A percentile compares a stretch with the other conserved stretches of the same genome.
These are phyloP conservation scores for Enteromius thamalakanensis DNA, from an alignment of 2,797 vertebrate species.

Conservation along the genomic window DNA sequence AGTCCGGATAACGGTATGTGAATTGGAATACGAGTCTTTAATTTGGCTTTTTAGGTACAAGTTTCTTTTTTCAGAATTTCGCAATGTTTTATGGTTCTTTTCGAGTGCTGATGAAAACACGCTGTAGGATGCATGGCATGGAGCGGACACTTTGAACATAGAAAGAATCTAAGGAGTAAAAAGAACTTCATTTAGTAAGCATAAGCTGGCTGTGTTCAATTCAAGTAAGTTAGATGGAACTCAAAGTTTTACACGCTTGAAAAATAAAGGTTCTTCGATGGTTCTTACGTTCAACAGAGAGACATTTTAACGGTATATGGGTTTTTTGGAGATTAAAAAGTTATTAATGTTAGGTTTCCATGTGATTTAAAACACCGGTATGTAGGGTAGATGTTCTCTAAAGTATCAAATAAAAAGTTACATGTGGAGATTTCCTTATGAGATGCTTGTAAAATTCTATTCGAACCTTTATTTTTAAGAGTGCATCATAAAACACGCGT, in stretches of 20 bases:
- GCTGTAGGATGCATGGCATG: neutral
- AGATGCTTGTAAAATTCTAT: neutral
- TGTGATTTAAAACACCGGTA: neutral
- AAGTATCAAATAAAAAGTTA: slow-evolving; percentile 10
- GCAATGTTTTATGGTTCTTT: neutral
- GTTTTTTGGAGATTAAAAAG: neutral
- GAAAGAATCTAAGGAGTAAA: neutral
- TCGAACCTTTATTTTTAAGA: neutral
- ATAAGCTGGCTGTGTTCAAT: neutral
- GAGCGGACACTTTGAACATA: neutral
- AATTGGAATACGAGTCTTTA: slow-evolving; percentile 11
- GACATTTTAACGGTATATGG: neutral
- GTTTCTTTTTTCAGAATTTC: neutral
- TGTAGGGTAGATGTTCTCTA: neutral
- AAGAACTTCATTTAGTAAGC: slow-evolving; percentile 22
- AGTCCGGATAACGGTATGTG: slow-evolving; percentile 82
- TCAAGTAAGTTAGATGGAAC: slow-evolving; percentile 3
- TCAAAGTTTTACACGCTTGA: slow-evolving; percentile 24
- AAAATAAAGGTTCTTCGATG: neutral
- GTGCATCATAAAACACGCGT: neutral
- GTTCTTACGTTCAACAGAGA: neutral
- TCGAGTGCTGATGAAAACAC: neutral
- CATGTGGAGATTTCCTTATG: neutral
- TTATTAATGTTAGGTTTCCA: neutral
- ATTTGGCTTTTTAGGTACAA: neutral